phyloP scores from a whole-genome alignment of 1,140 invertebrate genomes.

The Glossosoma conforme region DNA sequence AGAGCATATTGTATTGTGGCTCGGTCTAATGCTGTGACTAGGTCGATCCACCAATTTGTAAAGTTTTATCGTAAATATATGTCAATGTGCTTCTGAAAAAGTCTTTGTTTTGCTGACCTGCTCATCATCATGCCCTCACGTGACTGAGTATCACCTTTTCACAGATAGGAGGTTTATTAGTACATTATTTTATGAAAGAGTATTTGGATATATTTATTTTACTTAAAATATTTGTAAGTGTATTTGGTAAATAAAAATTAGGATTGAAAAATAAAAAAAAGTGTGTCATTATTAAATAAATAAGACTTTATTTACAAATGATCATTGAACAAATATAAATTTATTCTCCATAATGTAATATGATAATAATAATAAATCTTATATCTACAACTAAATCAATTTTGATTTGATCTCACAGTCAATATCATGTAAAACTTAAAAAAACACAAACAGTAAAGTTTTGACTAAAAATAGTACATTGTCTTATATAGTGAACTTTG shows the following conservation, averaged over 20 bases:
- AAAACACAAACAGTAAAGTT: slow-evolving; percentile 15
- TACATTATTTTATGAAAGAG: too few relatives aligned
- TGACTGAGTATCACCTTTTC: too few relatives aligned
- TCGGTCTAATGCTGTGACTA: too few relatives aligned
- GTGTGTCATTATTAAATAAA: slow-evolving; percentile 16
- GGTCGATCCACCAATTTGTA: too few relatives aligned
- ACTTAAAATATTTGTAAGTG: too few relatives aligned
- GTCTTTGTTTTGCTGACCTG: too few relatives aligned
- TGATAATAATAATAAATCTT: slow-evolving; percentile 17
- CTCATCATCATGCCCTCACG: too few relatives aligned
- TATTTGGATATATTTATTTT: too few relatives aligned
- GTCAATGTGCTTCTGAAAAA: too few relatives aligned
- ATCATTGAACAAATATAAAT: slow-evolving; percentile 28
- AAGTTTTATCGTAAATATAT: too few relatives aligned
- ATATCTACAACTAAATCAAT: slow-evolving; percentile 7
- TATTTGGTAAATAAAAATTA: background rate
- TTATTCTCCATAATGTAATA: slow-evolving; percentile 17
- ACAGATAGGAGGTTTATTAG: too few relatives aligned
- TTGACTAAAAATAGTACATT: slow-evolving; percentile 12
- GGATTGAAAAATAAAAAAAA: slow-evolving; percentile 5
- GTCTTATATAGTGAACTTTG: slow-evolving; percentile 15
- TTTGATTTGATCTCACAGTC: slow-evolving; percentile 19
- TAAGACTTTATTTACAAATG: slow-evolving; percentile 28
- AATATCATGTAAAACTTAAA: slow-evolving; percentile 12
- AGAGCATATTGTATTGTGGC: too few relatives aligned